Evolutionary conservation across 2,888 invertebrate species (phyloP).

Genomic region (Monopis laevigella): DNA sequence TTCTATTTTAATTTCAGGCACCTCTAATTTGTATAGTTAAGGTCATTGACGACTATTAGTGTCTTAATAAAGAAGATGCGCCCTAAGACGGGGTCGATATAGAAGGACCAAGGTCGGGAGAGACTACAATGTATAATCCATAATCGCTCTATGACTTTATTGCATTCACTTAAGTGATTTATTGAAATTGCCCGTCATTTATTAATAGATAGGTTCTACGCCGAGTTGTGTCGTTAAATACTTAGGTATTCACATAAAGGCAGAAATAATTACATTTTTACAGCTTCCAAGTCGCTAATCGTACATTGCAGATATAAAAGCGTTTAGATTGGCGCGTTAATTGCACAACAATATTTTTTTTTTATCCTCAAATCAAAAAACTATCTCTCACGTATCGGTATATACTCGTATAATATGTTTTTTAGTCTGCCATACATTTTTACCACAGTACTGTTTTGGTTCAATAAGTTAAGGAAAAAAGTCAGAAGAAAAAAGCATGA

Average conservation of each 20-base stretch:
- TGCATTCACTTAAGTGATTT: constrained; percentile 8
- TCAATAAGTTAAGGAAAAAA: too few relatives aligned
- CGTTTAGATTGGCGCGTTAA: too few relatives aligned
- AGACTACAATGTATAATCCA: constrained; percentile 6
- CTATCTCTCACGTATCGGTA: too few relatives aligned
- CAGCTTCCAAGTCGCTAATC: too few relatives aligned
- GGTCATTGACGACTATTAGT: neutral
- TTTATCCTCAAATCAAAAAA: too few relatives aligned
- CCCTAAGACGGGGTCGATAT: constrained; percentile 23
- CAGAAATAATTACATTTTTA: neutral
- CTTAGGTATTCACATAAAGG: neutral
- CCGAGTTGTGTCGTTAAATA: neutral
- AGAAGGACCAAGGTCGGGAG: constrained; percentile 44
- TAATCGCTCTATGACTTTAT: constrained; percentile 5
- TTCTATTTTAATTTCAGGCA: neutral
- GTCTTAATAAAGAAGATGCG: neutral
- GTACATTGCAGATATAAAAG: too few relatives aligned
- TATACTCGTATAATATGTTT: too few relatives aligned
- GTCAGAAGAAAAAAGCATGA: too few relatives aligned
- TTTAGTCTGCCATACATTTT: too few relatives aligned
- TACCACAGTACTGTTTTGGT: too few relatives aligned
- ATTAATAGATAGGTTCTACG: neutral
- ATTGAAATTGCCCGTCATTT: constrained; percentile 8
- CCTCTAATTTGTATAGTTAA: neutral
- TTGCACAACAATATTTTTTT: too few relatives aligned